Conservation (phyloP, 2,113 vertebrate genomes). For the Labrus mixtus region DNA sequence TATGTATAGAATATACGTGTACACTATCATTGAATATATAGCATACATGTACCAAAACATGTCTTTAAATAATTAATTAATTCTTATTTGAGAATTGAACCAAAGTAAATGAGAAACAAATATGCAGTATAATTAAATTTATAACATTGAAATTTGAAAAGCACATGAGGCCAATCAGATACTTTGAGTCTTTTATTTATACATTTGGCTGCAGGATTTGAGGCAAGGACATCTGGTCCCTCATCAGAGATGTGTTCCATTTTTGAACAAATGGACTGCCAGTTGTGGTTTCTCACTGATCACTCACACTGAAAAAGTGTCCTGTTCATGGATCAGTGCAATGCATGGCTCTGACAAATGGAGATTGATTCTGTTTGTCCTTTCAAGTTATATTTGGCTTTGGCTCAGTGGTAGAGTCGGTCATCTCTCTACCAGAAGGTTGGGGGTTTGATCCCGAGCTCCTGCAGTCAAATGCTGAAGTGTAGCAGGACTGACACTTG, state of each 20-base stretch:
- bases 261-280: constrained; percentile 67
- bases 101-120: no score
- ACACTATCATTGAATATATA: no score
- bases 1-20: no score
- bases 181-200: neutral
- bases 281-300: constrained; percentile 62
- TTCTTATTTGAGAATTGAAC: no score
- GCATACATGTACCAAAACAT: no score
- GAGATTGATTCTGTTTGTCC: neutral
- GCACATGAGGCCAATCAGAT: constrained; percentile 14
- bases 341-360: constrained; percentile 18
- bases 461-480: no score
- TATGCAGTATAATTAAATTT: no score
- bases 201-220: constrained; percentile 54
- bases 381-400: neutral
- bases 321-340: constrained; percentile 20
- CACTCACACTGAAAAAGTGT: constrained; percentile 55
- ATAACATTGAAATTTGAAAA: neutral
- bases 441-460: no score
- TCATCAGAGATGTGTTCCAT: constrained; percentile 73
- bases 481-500: no score
- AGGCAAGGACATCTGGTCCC: constrained; percentile 71
- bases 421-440: no score
- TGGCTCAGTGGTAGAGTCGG: no score
- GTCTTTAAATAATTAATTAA: no score